A percentile compares a stretch with the other conserved stretches of the same genome.
Evolutionary conservation across 2,888 invertebrate genomes (phyloP).

Genomic region (Trilocha varians): DNA sequence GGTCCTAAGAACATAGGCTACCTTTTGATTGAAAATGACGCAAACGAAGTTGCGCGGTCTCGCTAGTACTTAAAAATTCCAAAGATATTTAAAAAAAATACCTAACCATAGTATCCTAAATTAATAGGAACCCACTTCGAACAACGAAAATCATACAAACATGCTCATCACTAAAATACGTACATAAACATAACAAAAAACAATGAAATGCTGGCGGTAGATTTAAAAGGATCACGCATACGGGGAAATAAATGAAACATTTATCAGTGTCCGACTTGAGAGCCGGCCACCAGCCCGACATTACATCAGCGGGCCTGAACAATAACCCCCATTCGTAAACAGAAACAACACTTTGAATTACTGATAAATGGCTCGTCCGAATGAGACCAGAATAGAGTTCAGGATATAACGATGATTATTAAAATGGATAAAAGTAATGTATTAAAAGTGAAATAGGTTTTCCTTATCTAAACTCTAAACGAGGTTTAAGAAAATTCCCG

Average conservation of each 20-base stretch:
- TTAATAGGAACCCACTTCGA: neutral
- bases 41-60: too few species aligned
- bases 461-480: too few species aligned
- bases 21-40: too few species aligned
- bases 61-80: too few species aligned
- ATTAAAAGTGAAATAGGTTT: too few species aligned
- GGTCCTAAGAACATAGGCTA: too few species aligned
- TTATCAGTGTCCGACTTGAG: slow-evolving; percentile 58
- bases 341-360: slow-evolving; percentile 13
- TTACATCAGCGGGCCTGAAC: slow-evolving; percentile 28
- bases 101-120: slow-evolving; percentile 7
- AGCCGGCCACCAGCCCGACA: slow-evolving; percentile 32
- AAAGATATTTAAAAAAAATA: too few species aligned
- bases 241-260: slow-evolving; percentile 59
- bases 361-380: neutral
- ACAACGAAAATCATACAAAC: slow-evolving; percentile 5
- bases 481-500: too few species aligned
- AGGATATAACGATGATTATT: neutral
- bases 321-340: slow-evolving; percentile 25
- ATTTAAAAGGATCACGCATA: slow-evolving; percentile 39
- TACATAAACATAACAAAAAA: slow-evolving; percentile 16
- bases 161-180: slow-evolving; percentile 11
- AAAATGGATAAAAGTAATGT: neutral
- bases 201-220: slow-evolving; percentile 41
- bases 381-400: neutral